Conservation (phyloP, 2,888 invertebrate species). For the Caenorhabditis becei region DNA sequence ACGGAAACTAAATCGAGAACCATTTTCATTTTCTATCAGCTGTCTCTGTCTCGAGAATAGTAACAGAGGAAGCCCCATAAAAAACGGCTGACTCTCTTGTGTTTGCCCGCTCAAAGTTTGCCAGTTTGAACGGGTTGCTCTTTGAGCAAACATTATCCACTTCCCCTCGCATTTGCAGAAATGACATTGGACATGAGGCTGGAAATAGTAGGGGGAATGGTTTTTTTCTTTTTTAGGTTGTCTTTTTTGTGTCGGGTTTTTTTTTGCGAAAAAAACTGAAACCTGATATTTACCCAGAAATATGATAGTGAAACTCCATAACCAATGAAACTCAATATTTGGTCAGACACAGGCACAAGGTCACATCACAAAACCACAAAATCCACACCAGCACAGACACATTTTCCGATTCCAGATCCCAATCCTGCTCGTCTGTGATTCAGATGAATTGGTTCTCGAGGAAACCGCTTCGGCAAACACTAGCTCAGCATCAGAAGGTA, state of each 20-base stretch:
- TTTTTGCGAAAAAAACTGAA: no score
- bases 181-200: conserved; percentile 32
- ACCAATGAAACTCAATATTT: conserved; percentile 14
- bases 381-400: background rate
- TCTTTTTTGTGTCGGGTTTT: no score
- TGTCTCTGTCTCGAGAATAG: conserved; percentile 31
- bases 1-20: no score
- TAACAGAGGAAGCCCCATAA: conserved; percentile 41
- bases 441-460: conserved; percentile 62
- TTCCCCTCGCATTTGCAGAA: conserved; percentile 7
- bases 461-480: conserved; percentile 58
- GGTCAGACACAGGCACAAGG: background rate
- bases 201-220: background rate
- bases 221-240: conserved; percentile 19
- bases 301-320: conserved; percentile 21
- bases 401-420: conserved; percentile 54
- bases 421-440: conserved; percentile 65
- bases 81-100: conserved; percentile 15
- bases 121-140: conserved; percentile 63
- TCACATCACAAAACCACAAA: conserved; percentile 9
- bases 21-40: background rate
- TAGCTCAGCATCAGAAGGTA: conserved; percentile 60
- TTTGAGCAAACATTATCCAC: conserved; percentile 43
- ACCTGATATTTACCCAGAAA: conserved; percentile 49
- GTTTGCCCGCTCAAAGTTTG: conserved; percentile 49